phyloP scores from a whole-genome alignment of 1,140 invertebrate genomes.

The Mactra quadrangularis region DNA sequence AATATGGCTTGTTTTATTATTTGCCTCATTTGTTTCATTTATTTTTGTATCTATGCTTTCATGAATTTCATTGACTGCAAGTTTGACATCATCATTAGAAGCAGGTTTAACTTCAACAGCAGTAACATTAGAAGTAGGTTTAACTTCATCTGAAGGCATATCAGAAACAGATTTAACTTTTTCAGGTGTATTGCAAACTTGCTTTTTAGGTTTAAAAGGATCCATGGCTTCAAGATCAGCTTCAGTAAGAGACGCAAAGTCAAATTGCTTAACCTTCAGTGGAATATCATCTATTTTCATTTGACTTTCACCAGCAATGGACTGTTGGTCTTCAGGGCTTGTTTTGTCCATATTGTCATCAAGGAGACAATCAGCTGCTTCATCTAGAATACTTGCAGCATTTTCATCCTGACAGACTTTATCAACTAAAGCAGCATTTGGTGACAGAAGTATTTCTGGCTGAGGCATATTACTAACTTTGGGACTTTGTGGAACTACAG shows the following conservation, averaged over 20 bases:
- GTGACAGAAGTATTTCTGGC: neutral
- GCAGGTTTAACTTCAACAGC: too few species aligned
- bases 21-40: too few species aligned
- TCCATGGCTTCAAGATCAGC: conserved; percentile 7
- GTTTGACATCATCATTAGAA: too few species aligned
- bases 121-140: too few species aligned
- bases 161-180: neutral
- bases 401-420: conserved; percentile 3
- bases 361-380: neutral
- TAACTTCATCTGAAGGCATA: too few species aligned
- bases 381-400: conserved; percentile 14
- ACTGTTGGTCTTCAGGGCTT: neutral
- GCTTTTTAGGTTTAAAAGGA: conserved; percentile 46
- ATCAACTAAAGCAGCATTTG: conserved; percentile 11
- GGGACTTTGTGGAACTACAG: conserved; percentile 9
- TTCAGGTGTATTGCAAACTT: conserved; percentile 38
- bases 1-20: too few species aligned
- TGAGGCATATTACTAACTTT: neutral
- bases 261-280: neutral
- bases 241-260: neutral
- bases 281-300: neutral
- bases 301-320: neutral
- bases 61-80: too few species aligned
- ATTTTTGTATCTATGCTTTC: too few species aligned
- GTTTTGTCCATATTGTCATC: too few species aligned